Percentiles rank a stretch among this genome's conserved stretches.
phyloP scores from a whole-genome alignment of 2,888 invertebrate species.

The Catocala fraxini region DNA sequence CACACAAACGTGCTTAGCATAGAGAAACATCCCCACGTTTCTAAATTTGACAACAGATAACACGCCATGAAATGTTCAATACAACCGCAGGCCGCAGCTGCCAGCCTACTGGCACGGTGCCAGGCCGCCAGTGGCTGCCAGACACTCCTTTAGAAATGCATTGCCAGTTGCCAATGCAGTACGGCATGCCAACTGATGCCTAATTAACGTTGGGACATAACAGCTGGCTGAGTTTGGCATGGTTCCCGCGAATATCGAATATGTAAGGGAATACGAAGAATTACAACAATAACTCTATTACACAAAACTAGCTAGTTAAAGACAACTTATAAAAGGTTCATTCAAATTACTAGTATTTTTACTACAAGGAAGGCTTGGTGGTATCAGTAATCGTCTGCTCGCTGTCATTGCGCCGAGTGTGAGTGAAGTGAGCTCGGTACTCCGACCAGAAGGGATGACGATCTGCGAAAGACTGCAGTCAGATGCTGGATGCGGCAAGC shows the following conservation, averaged over 20 bases:
- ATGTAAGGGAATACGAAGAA: background rate
- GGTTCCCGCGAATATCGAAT: conserved; percentile 15
- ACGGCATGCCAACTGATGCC: conserved; percentile 33
- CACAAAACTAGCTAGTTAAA: too few relatives aligned
- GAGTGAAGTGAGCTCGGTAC: too few relatives aligned
- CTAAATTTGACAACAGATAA: conserved; percentile 22
- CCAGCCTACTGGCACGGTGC: conserved; percentile 33
- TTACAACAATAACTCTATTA: too few relatives aligned
- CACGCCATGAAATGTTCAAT: conserved; percentile 18
- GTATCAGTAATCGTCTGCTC: too few relatives aligned
- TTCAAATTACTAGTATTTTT: too few relatives aligned
- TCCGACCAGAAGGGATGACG: too few relatives aligned
- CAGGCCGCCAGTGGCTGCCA: conserved; percentile 21
- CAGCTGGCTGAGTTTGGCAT: conserved; percentile 40
- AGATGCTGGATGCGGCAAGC: too few relatives aligned
- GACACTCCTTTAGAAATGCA: conserved; percentile 35
- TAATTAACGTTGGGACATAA: conserved; percentile 39
- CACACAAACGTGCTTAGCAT: too few relatives aligned
- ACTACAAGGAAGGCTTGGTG: too few relatives aligned
- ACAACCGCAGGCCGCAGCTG: conserved; percentile 25
- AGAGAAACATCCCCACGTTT: conserved; percentile 13
- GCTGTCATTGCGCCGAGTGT: too few relatives aligned
- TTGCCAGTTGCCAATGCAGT: conserved; percentile 29
- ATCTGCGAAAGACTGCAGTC: too few relatives aligned
- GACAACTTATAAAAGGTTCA: too few relatives aligned